Conservation (phyloP, 2,888 invertebrate genomes). For the Cataglyphis livida region DNA sequence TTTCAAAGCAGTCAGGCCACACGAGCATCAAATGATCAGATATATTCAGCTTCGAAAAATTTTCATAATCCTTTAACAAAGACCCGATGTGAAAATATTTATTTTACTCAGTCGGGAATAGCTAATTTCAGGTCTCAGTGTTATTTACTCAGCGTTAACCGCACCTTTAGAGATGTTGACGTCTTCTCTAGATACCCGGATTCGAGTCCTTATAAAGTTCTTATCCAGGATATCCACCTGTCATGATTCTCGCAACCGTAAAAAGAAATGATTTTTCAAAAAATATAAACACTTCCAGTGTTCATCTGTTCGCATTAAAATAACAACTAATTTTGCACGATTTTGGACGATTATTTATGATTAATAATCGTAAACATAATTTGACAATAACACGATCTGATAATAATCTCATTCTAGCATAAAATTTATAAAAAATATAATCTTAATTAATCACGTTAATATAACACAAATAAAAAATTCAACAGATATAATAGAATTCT, state of each 20-base stretch:
- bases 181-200: conserved; percentile 64
- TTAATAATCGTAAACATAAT: conserved; percentile 10
- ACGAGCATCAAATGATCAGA: conserved; percentile 35
- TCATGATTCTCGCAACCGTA: conserved; percentile 47
- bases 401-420: not conserved
- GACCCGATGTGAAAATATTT: conserved; percentile 81
- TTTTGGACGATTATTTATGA: conserved; percentile 33
- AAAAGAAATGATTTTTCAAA: conserved; percentile 61
- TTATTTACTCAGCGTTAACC: conserved; percentile 76
- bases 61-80: conserved; percentile 77
- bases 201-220: conserved; percentile 53
- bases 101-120: conserved; percentile 74
- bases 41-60: conserved; percentile 54
- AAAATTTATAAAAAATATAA: not conserved
- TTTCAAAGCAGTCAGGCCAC: not conserved
- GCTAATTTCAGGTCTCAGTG: conserved; percentile 78
- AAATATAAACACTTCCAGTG: conserved; percentile 48
- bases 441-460: not conserved
- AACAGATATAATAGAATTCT: not conserved
- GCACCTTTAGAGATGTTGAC: conserved; percentile 70
- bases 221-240: conserved; percentile 69
- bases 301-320: conserved; percentile 43
- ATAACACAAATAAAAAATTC: not conserved
- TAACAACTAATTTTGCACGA: conserved; percentile 50
- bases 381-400: not conserved